These are phyloP conservation scores for Syngnathus scovelli DNA, from an alignment of 2,113 vertebrate genomes.

Conservation along the genomic window DNA sequence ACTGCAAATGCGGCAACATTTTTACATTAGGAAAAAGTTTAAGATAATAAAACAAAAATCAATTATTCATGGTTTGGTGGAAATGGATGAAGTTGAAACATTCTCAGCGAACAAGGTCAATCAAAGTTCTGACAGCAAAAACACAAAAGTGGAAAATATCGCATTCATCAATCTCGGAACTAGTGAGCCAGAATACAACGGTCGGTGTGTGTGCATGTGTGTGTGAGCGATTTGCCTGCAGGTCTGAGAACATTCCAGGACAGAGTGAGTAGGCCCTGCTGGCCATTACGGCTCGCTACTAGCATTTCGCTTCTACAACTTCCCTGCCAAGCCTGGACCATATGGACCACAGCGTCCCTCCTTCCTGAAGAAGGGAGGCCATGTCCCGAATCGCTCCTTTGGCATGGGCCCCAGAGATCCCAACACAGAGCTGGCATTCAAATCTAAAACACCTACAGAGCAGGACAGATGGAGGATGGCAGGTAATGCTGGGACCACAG, in stretches of 20 bases:
- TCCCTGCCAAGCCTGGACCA: constrained; percentile 51
- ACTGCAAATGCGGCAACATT: background rate
- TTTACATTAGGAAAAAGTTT: background rate
- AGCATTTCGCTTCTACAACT: constrained; percentile 7
- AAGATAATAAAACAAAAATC: constrained; percentile 1
- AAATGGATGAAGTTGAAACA: constrained; percentile 2
- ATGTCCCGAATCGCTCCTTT: constrained; percentile 59
- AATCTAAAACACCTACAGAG: constrained; percentile 46
- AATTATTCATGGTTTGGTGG: constrained; percentile 2
- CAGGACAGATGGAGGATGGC: constrained; percentile 60
- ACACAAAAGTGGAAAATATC: constrained; percentile 23
- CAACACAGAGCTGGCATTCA: constrained; percentile 42
- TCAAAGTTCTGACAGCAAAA: constrained; percentile 16
- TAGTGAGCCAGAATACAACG: constrained; percentile 21
- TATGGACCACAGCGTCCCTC: constrained; percentile 67
- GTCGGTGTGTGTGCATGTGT: background rate
- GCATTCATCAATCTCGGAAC: constrained; percentile 23
- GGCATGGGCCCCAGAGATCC: constrained; percentile 41
- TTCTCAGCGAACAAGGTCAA: constrained; percentile 13
- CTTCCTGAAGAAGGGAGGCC: constrained; percentile 66
- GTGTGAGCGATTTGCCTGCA: constrained; percentile 46
- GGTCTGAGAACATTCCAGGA: constrained; percentile 59
- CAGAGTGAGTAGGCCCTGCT: constrained; percentile 45
- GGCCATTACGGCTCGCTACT: constrained; percentile 29
- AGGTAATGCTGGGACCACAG: constrained; percentile 37